Evolutionary conservation across 2,113 vertebrate genomes (phyloP).

Genomic region (Thunnus maccoyii): DNA sequence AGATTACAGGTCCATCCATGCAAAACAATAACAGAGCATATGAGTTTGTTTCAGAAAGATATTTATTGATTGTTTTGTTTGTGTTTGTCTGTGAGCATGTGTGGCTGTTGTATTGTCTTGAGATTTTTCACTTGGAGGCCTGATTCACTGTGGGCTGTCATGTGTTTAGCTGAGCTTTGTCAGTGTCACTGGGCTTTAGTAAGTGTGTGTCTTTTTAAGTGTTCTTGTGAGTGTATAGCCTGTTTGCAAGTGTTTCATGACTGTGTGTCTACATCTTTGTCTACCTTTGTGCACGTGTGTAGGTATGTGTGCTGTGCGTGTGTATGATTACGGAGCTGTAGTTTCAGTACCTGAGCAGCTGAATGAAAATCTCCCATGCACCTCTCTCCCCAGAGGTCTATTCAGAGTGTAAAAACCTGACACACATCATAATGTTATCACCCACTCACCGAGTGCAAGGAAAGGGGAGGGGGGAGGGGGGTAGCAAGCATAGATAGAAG

Average conservation of each 20-base stretch:
- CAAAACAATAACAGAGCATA: too few relatives aligned
- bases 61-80: constrained; percentile 4
- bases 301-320: neutral
- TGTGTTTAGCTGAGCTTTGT: neutral
- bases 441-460: neutral
- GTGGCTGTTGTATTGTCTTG: neutral
- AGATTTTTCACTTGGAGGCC: neutral
- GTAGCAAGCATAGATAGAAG: neutral
- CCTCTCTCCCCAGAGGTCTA: constrained; percentile 20
- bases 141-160: neutral
- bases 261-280: neutral
- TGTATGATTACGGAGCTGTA: neutral
- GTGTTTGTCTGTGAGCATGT: constrained; percentile 1
- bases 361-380: constrained; percentile 34
- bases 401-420: constrained; percentile 42
- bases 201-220: too few relatives aligned
- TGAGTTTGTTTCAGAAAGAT: neutral
- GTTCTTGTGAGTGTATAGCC: too few relatives aligned
- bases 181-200: neutral
- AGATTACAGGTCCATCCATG: neutral
- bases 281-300: neutral
- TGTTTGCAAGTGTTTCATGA: constrained; percentile 3
- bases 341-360: constrained; percentile 24
- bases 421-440: constrained; percentile 54
- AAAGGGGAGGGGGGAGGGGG: neutral